Evolutionary conservation across 2,113 vertebrate species (phyloP).

Genomic region (Ailuropoda melanoleuca): DNA sequence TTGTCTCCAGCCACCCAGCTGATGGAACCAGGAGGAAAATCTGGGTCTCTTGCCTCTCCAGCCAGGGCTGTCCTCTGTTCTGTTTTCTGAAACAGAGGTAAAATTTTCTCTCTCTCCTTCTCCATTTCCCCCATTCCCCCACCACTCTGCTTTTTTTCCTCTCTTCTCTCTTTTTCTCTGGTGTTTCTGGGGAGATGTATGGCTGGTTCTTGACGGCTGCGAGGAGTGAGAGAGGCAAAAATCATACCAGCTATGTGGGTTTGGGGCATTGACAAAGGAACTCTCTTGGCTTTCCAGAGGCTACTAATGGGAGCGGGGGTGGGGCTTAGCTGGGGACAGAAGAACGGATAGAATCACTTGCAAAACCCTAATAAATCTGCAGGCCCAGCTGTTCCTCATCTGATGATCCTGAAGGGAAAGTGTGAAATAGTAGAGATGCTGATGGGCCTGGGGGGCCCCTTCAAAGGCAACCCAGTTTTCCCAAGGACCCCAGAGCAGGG

Average conservation of each 20-base stretch:
- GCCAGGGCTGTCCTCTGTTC: neutral
- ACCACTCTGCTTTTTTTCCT: neutral
- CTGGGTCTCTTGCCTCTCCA: neutral
- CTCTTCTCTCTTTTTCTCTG: neutral
- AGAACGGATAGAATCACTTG: constrained; percentile 59
- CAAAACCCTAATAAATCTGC: constrained; percentile 70
- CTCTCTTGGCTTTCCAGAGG: constrained; percentile 13
- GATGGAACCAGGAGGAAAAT: neutral
- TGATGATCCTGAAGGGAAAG: constrained; percentile 70
- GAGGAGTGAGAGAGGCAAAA: neutral
- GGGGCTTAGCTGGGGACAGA: neutral
- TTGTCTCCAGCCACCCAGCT: neutral
- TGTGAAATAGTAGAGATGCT: constrained; percentile 73
- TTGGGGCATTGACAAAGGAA: neutral
- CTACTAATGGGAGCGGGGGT: neutral
- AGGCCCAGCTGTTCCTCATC: constrained; percentile 71
- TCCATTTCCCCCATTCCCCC: neutral
- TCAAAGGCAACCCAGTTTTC: constrained; percentile 23
- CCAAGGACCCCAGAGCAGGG: constrained; percentile 44
- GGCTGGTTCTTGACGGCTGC: neutral
- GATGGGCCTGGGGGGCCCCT: constrained; percentile 43
- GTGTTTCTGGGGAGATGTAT: neutral
- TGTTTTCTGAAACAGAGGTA: neutral
- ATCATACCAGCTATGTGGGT: neutral
- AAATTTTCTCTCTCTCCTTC: no score